Evolutionary conservation across 2,113 vertebrate species (phyloP).

Genomic region (Plotosus lineatus): DNA sequence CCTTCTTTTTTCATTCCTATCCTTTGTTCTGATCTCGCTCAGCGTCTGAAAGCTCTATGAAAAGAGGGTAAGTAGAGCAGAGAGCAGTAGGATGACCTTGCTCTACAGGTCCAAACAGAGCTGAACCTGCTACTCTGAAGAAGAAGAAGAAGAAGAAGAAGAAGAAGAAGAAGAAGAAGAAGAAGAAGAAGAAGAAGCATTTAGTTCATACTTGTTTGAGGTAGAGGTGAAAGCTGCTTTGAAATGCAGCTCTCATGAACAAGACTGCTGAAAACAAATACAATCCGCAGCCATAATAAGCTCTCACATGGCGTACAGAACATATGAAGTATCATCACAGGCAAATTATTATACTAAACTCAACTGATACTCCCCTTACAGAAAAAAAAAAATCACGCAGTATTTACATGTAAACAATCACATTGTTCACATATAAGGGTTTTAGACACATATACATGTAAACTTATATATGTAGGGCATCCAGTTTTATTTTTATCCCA

Average conservation of each 20-base stretch:
- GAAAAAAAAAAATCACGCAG: not conserved
- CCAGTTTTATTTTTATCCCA: not conserved
- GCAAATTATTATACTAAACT: not conserved
- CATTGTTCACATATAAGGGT: not conserved
- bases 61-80: conserved; percentile 66
- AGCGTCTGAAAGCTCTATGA: conserved; percentile 45
- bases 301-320: not conserved
- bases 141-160: conserved; percentile 38
- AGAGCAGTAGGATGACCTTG: conserved; percentile 74
- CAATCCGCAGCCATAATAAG: conserved; percentile 3
- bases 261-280: conserved; percentile 40
- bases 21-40: conserved; percentile 42
- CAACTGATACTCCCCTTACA: not conserved
- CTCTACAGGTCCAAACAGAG: conserved; percentile 39
- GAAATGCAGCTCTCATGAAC: conserved; percentile 67
- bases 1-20: conserved; percentile 31
- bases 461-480: not conserved
- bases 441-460: not conserved
- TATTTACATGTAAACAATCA: not conserved
- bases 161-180: conserved; percentile 41
- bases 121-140: conserved; percentile 41
- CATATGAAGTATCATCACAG: not conserved
- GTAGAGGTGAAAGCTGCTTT: conserved; percentile 76
- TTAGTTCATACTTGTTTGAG: conserved; percentile 52
- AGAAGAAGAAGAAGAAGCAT: conserved; percentile 30